phyloP scores from a whole-genome alignment of 2,888 invertebrate species.

The Pinctada fucata region DNA sequence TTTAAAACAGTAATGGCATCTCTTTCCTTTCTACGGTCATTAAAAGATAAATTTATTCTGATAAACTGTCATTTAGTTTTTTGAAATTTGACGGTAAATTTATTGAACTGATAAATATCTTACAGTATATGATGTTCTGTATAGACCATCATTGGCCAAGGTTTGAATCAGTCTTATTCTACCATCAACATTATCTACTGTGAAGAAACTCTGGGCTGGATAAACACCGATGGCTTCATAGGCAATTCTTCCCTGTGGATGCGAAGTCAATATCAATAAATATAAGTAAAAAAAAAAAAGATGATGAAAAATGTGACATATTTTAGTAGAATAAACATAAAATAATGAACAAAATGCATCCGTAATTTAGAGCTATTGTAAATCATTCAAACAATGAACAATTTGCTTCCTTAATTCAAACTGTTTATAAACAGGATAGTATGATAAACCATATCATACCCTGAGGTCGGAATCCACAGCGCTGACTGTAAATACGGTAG shows the following conservation, averaged over 20 bases:
- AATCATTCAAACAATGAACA: no score
- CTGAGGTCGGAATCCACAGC: constrained; percentile 58
- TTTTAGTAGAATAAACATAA: background rate
- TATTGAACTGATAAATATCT: background rate
- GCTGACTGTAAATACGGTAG: constrained; percentile 52
- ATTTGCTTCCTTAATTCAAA: no score
- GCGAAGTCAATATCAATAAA: no score
- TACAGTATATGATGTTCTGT: constrained; percentile 51
- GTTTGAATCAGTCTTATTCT: constrained; percentile 39
- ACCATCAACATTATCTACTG: constrained; percentile 55
- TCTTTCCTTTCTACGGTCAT: no score
- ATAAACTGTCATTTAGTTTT: no score
- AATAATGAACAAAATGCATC: background rate
- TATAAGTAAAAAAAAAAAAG: no score
- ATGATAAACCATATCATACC: constrained; percentile 34
- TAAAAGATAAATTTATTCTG: no score
- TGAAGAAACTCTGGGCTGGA: constrained; percentile 66
- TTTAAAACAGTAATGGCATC: no score
- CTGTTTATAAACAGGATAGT: background rate
- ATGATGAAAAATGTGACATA: background rate
- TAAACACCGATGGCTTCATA: constrained; percentile 63
- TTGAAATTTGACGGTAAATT: no score
- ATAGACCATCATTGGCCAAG: constrained; percentile 57
- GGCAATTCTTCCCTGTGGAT: constrained; percentile 60
- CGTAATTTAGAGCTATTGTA: no score